Evolutionary conservation across 2,797 vertebrate genomes (phyloP).

Genomic region (Orestias chungarensis): DNA sequence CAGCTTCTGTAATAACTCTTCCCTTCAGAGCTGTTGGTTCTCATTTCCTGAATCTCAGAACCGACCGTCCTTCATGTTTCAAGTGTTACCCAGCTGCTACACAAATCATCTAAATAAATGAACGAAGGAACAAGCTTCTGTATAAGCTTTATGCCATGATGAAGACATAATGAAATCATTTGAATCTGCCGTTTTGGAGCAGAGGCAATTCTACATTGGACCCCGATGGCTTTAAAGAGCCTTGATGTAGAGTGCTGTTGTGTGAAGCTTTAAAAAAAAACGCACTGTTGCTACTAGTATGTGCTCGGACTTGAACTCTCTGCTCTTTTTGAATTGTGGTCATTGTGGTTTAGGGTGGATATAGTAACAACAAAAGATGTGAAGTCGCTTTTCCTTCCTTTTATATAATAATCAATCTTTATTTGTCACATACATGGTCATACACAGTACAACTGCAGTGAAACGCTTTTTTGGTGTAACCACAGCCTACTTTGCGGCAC

Average conservation of each 20-base stretch:
- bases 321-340: neutral
- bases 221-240: no score
- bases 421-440: neutral
- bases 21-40: no score
- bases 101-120: neutral
- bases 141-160: neutral
- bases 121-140: neutral
- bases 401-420: neutral
- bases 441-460: no score
- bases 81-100: neutral
- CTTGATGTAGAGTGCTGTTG: no score
- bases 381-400: neutral
- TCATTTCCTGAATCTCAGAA: no score
- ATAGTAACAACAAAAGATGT: neutral
- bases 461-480: no score
- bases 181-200: neutral
- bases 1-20: neutral
- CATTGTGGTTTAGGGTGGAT: neutral
- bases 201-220: no score
- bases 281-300: neutral
- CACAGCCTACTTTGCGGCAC: no score
- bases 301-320: slow-evolving; percentile 6
- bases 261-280: neutral
- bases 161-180: neutral
- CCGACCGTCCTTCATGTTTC: neutral